These are phyloP conservation scores for Gavialis gangeticus DNA, from an alignment of 2,113 vertebrate genomes.

Conservation along the genomic window DNA sequence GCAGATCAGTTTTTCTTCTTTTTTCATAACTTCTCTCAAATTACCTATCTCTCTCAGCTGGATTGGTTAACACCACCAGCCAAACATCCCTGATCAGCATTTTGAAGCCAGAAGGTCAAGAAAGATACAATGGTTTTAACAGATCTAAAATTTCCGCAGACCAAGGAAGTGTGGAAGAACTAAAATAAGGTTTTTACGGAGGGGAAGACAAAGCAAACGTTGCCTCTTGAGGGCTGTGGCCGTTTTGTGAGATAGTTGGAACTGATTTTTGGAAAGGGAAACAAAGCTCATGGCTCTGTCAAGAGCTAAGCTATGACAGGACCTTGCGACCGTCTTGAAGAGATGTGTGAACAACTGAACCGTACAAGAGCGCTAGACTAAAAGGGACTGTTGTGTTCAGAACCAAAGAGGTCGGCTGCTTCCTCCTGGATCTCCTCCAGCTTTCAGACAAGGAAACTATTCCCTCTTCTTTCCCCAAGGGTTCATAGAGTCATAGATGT, in stretches of 20 bases:
- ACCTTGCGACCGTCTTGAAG: background rate
- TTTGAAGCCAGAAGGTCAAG: background rate
- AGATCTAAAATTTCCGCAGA: background rate
- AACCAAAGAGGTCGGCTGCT: background rate
- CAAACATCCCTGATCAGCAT: background rate
- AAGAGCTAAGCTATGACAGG: background rate
- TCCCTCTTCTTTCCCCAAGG: background rate
- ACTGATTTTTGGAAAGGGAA: background rate
- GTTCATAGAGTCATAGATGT: too few species aligned
- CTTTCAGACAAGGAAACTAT: background rate
- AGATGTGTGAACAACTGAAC: background rate
- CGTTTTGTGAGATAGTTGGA: background rate
- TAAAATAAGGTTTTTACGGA: background rate
- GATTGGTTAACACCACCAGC: background rate
- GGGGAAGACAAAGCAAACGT: background rate
- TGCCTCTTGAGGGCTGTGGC: background rate
- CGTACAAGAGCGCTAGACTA: background rate
- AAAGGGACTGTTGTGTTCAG: background rate
- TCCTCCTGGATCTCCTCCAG: background rate
- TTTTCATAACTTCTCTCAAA: too few species aligned
- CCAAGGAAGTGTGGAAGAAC: background rate
- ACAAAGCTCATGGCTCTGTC: background rate
- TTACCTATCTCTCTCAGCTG: background rate
- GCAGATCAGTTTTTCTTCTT: background rate
- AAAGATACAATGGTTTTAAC: accelerated